Percentiles rank a stretch among this genome's conserved stretches.
phyloP scores from a whole-genome alignment of 2,113 vertebrate genomes.

The Corapipo altera region DNA sequence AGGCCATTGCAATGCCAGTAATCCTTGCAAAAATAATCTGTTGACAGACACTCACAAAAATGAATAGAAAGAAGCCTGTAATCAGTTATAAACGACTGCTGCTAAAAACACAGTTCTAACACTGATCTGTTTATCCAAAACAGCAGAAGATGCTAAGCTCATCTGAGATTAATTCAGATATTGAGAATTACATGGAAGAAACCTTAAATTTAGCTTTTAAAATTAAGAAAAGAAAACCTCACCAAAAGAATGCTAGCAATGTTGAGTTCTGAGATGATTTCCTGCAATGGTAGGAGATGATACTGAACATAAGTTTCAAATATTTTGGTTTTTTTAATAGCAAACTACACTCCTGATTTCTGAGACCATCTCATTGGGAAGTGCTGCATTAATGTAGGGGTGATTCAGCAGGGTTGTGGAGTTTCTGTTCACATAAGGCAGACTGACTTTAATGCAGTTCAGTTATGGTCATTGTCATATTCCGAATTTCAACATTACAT shows the following conservation, averaged over 20 bases:
- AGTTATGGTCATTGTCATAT: not conserved
- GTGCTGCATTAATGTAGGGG: not conserved
- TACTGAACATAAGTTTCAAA: not conserved
- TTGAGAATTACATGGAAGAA: not conserved
- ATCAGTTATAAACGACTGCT: not conserved
- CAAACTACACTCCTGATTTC: not conserved
- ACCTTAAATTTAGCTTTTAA: not conserved
- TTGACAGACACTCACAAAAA: constrained; percentile 7
- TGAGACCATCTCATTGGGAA: not conserved
- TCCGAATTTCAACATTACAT: not conserved
- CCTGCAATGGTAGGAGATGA: not conserved
- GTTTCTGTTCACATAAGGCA: not conserved
- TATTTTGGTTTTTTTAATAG: not conserved
- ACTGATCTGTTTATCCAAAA: not conserved
- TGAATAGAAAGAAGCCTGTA: not conserved
- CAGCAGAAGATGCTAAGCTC: not conserved
- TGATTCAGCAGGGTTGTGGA: not conserved
- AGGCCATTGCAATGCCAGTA: not conserved
- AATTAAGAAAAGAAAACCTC: not conserved
- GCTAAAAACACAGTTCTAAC: not conserved
- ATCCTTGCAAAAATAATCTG: constrained; percentile 35
- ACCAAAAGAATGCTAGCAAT: not conserved
- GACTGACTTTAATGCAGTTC: not conserved
- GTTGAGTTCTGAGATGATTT: not conserved
- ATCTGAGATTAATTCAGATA: not conserved